Evolutionary conservation across 1,140 invertebrate genomes (phyloP).

Genomic region (Bombus impatiens): DNA sequence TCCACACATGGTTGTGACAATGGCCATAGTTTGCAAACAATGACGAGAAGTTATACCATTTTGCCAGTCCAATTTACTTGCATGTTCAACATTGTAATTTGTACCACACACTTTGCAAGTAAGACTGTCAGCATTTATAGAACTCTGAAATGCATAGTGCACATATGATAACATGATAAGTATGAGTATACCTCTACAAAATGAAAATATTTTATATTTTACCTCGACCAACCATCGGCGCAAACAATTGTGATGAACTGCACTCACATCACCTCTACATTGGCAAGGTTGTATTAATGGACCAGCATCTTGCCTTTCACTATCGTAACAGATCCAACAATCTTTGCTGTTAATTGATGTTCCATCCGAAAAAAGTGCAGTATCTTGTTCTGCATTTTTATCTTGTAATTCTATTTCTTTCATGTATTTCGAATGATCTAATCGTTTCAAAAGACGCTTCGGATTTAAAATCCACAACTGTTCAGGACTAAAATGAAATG

Average conservation of each 20-base stretch:
- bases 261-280: slow-evolving; percentile 94
- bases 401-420: slow-evolving; percentile 84
- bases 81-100: slow-evolving; percentile 88
- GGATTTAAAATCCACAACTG: slow-evolving; percentile 97
- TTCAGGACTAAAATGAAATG: slow-evolving; percentile 86
- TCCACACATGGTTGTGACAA: slow-evolving; percentile 87
- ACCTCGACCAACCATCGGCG: slow-evolving; percentile 93
- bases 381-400: slow-evolving; percentile 70
- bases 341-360: slow-evolving; percentile 83
- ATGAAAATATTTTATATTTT: slow-evolving; percentile 58
- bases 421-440: slow-evolving; percentile 80
- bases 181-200: neutral
- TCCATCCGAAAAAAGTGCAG: slow-evolving; percentile 68
- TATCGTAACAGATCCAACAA: slow-evolving; percentile 97
- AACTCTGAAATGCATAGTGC: slow-evolving; percentile 82
- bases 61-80: slow-evolving; percentile 89
- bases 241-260: slow-evolving; percentile 96
- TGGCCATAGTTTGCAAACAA: slow-evolving; percentile 89
- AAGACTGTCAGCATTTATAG: slow-evolving; percentile 86
- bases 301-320: slow-evolving; percentile 88
- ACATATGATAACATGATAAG: slow-evolving; percentile 20
- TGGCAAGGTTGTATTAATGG: slow-evolving; percentile 94
- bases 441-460: slow-evolving; percentile 89
- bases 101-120: slow-evolving; percentile 92
- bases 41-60: slow-evolving; percentile 90